Conservation (phyloP, 2,888 invertebrate species). For the Caenorhabditis sp. region DNA sequence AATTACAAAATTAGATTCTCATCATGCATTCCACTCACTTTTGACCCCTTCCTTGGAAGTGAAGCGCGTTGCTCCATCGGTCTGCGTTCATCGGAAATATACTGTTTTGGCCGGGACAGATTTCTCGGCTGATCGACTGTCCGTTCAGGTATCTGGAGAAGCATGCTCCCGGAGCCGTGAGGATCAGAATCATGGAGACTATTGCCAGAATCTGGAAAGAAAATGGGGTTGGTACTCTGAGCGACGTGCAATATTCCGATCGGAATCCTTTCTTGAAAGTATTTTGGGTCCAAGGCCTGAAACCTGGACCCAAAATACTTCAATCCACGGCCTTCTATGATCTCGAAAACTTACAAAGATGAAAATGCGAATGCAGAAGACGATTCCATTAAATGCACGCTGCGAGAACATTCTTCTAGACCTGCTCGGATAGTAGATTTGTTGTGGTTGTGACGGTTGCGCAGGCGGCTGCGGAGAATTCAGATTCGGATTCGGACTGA, state of each 20-base stretch:
- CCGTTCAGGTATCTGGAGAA: constrained; percentile 75
- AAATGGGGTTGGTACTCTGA: no score
- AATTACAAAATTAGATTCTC: constrained; percentile 6
- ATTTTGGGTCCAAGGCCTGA: no score
- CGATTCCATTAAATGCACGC: constrained; percentile 67
- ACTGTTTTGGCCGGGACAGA: constrained; percentile 77
- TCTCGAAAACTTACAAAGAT: constrained; percentile 72
- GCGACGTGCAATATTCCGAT: no score
- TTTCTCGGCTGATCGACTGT: constrained; percentile 68
- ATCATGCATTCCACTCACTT: constrained; percentile 61
- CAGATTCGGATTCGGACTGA: constrained; percentile 16
- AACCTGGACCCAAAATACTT: no score
- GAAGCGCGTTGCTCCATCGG: constrained; percentile 77
- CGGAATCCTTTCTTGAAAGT: not conserved
- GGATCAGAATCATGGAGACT: constrained; percentile 75
- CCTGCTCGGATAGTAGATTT: not conserved
- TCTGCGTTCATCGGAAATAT: constrained; percentile 79
- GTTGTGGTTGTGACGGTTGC: constrained; percentile 1
- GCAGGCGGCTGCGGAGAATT: constrained; percentile 5
- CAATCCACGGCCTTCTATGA: no score
- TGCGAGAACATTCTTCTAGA: constrained; percentile 65
- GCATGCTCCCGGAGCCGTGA: constrained; percentile 79
- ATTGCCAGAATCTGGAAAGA: constrained; percentile 71
- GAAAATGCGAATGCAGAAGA: constrained; percentile 74
- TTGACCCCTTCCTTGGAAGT: constrained; percentile 78